A percentile compares a stretch with the other conserved stretches of the same genome.
Evolutionary conservation across 2,113 vertebrate genomes (phyloP).

Genomic region (Megaptera novaeangliae): DNA sequence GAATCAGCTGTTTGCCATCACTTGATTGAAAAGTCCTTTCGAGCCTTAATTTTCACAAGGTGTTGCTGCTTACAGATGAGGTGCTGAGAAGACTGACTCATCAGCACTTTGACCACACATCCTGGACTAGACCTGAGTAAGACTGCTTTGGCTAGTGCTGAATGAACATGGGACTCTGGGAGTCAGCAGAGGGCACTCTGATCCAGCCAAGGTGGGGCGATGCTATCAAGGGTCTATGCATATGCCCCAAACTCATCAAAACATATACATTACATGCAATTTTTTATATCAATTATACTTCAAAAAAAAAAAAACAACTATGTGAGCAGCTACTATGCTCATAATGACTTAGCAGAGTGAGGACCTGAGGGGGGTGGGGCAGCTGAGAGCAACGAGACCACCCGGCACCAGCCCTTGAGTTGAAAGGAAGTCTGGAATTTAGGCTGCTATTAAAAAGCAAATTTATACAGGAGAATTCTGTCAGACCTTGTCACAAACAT

Average conservation of each 20-base stretch:
- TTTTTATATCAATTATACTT: background rate
- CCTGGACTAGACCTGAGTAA: background rate
- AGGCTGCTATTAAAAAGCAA: background rate
- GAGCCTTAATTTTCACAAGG: background rate
- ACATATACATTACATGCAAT: background rate
- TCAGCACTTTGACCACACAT: background rate
- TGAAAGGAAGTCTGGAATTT: background rate
- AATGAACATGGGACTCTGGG: background rate
- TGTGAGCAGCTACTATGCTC: background rate
- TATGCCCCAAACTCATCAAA: background rate
- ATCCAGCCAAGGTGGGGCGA: background rate
- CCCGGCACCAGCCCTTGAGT: background rate
- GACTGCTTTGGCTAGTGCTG: background rate
- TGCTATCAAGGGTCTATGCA: background rate
- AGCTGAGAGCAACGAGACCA: background rate
- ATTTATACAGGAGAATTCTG: background rate
- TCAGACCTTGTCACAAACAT: background rate
- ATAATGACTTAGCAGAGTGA: background rate
- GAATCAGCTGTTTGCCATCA: background rate
- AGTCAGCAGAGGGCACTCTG: background rate
- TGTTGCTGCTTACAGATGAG: background rate
- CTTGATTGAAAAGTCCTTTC: background rate
- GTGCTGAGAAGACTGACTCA: background rate
- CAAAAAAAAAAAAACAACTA: background rate
- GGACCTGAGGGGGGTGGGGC: fast-evolving